Evolutionary conservation across 2,888 invertebrate genomes (phyloP), one percentile per base, ranked within the genome.

Genomic region (Drosophila putrida): DNA sequence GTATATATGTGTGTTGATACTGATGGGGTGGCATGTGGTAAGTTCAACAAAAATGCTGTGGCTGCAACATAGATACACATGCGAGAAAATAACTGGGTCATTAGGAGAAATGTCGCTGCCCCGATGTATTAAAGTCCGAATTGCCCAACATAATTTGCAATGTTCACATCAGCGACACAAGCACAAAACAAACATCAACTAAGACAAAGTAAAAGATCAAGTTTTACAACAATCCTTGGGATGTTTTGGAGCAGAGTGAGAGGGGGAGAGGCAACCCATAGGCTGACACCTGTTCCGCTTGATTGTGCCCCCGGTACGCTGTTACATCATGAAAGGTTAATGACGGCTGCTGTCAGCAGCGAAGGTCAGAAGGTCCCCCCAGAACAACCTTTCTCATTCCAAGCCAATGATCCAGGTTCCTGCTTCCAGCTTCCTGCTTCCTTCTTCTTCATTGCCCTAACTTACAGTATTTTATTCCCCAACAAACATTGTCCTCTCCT

Each of bases 261-360:
- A 15, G 4, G 4, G 15, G 9, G 39, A 39, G 9, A 41, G 47
- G 59, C 57, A 35, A 46, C 54, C 57, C 39, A 57, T 33, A 44
- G 41, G 51, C 70, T 61, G 65, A 80, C 80, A 82, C 83, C 88
- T 82, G 85, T 85, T 89, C 71, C 89, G 79, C 85, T 79, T 85
- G 81, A 85, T 85, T 88, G 79, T 88, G 68, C 80, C 64, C 80
- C 64, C 83, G 59, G 63, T 54, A 65, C 36, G 67, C 70, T 85
- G 69, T 75, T 76, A 72, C 81, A 75, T 76, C 89, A 89, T 87
- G 85, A 86, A 86, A 86, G 85, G 87, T 86, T 86, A 86, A 86
- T 86, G 85, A 86, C 87, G 85, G 81, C 89, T 87, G 84, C 85
- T 86, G 89, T 89, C 85, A 89, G 87, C 89, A 65, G 71, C 84